Conservation (phyloP, 2,113 vertebrate species). For the Pachyramphus minor region DNA sequence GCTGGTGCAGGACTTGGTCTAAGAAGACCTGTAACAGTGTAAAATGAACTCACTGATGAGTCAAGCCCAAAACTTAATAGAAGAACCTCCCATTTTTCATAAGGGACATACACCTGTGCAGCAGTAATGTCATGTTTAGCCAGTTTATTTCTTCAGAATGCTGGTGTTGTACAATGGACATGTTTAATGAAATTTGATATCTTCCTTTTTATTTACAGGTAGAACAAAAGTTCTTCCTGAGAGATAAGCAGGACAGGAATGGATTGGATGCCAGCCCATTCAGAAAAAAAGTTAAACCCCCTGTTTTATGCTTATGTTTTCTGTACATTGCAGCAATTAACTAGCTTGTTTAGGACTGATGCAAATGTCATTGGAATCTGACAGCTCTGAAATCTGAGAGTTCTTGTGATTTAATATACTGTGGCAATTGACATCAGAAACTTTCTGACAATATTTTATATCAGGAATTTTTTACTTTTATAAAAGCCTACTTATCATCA, state of each 20-base stretch:
- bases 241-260: not conserved
- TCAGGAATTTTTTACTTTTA: not conserved
- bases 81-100: not conserved
- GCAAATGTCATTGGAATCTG: not conserved
- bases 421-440: not conserved
- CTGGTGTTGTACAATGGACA: not conserved
- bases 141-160: not conserved
- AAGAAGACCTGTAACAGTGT: not conserved
- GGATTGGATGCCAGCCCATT: not conserved
- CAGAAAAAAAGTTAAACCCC: not conserved
- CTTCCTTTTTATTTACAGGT: not conserved
- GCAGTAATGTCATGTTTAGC: not conserved
- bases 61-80: not conserved
- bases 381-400: not conserved
- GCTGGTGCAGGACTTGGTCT: not conserved
- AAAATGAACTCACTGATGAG: not conserved
- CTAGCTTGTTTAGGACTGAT: not conserved
- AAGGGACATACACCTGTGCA: not conserved
- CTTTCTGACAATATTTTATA: not conserved
- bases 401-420: not conserved
- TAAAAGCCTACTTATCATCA: not conserved
- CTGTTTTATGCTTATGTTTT: not conserved
- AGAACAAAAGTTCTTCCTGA: not conserved
- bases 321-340: not conserved
- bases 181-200: not conserved